phyloP scores from a whole-genome alignment of 2,797 vertebrate genomes.

The Knipowitschia caucasica region DNA sequence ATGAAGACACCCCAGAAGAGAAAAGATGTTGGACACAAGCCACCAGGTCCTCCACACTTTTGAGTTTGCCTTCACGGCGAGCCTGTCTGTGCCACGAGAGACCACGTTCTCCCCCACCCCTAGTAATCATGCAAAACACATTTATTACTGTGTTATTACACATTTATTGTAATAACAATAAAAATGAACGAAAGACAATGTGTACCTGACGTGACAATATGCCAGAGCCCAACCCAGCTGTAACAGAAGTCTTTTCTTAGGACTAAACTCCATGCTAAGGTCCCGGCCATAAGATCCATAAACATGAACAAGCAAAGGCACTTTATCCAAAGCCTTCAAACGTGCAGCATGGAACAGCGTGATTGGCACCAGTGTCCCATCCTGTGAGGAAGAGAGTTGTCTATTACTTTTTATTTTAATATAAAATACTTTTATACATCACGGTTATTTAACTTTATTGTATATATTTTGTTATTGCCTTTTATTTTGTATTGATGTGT shows the following conservation, averaged over 20 bases:
- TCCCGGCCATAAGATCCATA: slow-evolving; percentile 96
- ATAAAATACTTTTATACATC: too few relatives aligned
- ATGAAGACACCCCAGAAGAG: slow-evolving; percentile 80
- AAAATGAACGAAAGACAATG: neutral
- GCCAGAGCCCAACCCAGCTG: slow-evolving; percentile 92
- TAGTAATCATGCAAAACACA: slow-evolving; percentile 22
- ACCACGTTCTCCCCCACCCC: slow-evolving; percentile 88
- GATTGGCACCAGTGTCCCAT: slow-evolving; percentile 86
- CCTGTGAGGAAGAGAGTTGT: slow-evolving; percentile 68
- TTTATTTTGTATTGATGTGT: too few relatives aligned
- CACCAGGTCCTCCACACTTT: slow-evolving; percentile 85
- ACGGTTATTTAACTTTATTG: slow-evolving; percentile 17
- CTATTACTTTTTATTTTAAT: too few relatives aligned
- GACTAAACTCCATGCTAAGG: slow-evolving; percentile 88
- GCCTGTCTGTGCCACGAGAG: slow-evolving; percentile 86
- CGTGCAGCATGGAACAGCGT: slow-evolving; percentile 82
- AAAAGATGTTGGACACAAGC: slow-evolving; percentile 85
- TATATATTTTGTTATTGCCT: too few relatives aligned
- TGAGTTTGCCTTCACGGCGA: slow-evolving; percentile 79
- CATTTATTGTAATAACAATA: neutral
- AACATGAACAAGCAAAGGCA: slow-evolving; percentile 88
- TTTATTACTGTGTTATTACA: too few relatives aligned
- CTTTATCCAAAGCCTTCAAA: slow-evolving; percentile 69
- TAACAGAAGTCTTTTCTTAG: slow-evolving; percentile 85
- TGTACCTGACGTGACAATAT: slow-evolving; percentile 93